Evolutionary conservation across 2,797 vertebrate genomes (phyloP).

Genomic region (Anolis apletophallus): DNA sequence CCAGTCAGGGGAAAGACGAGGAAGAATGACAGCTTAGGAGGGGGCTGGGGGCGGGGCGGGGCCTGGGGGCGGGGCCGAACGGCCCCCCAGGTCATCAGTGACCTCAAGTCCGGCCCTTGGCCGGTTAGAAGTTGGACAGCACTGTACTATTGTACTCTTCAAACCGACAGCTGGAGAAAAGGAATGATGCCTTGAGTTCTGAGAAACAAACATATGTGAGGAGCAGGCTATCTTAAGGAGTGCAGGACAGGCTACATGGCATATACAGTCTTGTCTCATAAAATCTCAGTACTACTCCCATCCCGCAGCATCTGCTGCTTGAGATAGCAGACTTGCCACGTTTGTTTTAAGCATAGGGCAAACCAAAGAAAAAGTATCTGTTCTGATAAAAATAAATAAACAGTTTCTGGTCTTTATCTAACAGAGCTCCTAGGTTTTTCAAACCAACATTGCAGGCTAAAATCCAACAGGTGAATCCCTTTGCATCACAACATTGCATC

Average conservation of each 20-base stretch:
- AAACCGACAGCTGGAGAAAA: not conserved
- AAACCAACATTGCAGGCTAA: not conserved
- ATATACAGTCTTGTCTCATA: not conserved
- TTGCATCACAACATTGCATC: not conserved
- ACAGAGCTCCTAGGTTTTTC: not conserved
- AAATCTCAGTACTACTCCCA: not conserved
- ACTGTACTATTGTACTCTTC: not conserved
- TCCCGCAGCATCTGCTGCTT: not conserved
- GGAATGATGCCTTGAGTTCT: not conserved
- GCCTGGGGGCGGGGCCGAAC: too few relatives aligned
- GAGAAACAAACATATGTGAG: not conserved
- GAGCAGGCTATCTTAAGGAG: not conserved
- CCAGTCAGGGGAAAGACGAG: too few relatives aligned
- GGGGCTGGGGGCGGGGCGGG: too few relatives aligned
- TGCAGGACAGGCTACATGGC: not conserved
- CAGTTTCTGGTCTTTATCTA: not conserved
- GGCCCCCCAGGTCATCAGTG: too few relatives aligned
- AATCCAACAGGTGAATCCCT: not conserved
- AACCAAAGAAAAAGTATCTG: not conserved
- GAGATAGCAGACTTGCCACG: not conserved
- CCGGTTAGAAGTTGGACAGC: too few relatives aligned
- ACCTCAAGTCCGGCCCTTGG: too few relatives aligned
- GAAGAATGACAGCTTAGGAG: too few relatives aligned
- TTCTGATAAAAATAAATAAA: not conserved
- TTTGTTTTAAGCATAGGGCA: not conserved